These are phyloP conservation scores for Zaprionus lachaisei DNA, from an alignment of 1,140 invertebrate species.

Conservation along the genomic window DNA sequence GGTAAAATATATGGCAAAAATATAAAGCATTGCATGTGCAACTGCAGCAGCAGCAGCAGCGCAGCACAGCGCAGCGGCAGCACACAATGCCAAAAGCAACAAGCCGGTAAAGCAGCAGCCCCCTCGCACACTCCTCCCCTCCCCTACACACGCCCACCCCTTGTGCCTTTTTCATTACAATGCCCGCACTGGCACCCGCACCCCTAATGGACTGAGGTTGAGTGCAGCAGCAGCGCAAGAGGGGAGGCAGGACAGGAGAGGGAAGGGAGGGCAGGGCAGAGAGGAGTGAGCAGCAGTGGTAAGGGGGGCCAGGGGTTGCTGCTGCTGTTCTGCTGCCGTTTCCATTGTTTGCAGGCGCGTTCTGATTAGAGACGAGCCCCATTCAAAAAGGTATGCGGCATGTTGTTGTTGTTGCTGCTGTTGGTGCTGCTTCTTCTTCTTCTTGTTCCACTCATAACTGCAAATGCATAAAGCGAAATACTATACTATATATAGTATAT, in stretches of 20 bases:
- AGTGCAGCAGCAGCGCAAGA: background rate
- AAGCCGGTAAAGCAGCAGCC: slow-evolving; percentile 50
- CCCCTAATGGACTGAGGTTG: slow-evolving; percentile 33
- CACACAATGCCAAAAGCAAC: slow-evolving; percentile 81
- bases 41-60: slow-evolving; percentile 15
- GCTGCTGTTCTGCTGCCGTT: slow-evolving; percentile 27
- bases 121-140: background rate
- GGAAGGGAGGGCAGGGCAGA: background rate
- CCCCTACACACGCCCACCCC: background rate
- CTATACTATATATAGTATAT: slow-evolving; percentile 7
- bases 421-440: slow-evolving; percentile 3
- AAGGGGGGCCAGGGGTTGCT: background rate
- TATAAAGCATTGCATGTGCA: slow-evolving; percentile 74
- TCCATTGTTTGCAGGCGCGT: slow-evolving; percentile 79
- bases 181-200: slow-evolving; percentile 20
- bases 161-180: slow-evolving; percentile 67
- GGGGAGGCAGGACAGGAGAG: background rate
- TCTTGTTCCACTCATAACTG: slow-evolving; percentile 25
- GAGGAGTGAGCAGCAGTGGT: background rate
- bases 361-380: slow-evolving; percentile 73
- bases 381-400: slow-evolving; percentile 50
- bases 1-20: slow-evolving; percentile 77
- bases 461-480: slow-evolving; percentile 42
- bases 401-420: slow-evolving; percentile 18
- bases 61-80: slow-evolving; percentile 45